Base-by-base conservation (phyloP, 2,888 invertebrate genomes). In the Cylindroiulus punctatus region DNA sequence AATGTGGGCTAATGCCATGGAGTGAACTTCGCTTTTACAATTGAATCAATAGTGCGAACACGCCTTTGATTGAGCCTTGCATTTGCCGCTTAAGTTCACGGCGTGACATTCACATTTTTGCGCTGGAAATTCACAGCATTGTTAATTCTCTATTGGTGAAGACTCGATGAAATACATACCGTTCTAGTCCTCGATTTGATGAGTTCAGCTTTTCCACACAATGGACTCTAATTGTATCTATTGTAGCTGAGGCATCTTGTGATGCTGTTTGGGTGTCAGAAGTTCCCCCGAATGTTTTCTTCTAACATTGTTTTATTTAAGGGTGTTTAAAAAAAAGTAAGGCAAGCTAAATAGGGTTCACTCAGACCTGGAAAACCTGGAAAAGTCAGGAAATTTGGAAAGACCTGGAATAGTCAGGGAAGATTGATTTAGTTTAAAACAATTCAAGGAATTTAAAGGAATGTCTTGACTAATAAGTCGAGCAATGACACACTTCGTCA, bases 21-120 rank as follows among this genome's bases (percentile, higher is more conserved):
- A 65, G 65, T 65, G 65, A 65, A 65, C 65, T 65, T 65, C 10
- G 26, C 65, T 65, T 65, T 65, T 65, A 26, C 65, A 65, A 65
- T 65, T 8, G 65, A 65, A 65, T 65, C 65, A 65, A 65, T 65
- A 65, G 65, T 26, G 65, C 65, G 65, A 65, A 65, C 65, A 65
- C 65, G 65, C 26, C 65, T 65, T 65, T 65, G 65, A 65, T 65
- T 65, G 22, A 8, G 26, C 8, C 26, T 3, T 10, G 65, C 65
- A 26, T 3, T 65, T 65, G 65, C 65, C 65, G 65, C 65, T 14
- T 57, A 65, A 26, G 65, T 65, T 65, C 65, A 65, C 26, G 65
- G 12, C 26, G 26, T 65, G 65, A 65, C 65, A 65, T 65, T 65
- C 26, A 65, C 65, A 65, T 65, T 65, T 65, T 65, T 22, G 65